phyloP scores from a whole-genome alignment of 2,888 invertebrate species.

The Idaea aversata region DNA sequence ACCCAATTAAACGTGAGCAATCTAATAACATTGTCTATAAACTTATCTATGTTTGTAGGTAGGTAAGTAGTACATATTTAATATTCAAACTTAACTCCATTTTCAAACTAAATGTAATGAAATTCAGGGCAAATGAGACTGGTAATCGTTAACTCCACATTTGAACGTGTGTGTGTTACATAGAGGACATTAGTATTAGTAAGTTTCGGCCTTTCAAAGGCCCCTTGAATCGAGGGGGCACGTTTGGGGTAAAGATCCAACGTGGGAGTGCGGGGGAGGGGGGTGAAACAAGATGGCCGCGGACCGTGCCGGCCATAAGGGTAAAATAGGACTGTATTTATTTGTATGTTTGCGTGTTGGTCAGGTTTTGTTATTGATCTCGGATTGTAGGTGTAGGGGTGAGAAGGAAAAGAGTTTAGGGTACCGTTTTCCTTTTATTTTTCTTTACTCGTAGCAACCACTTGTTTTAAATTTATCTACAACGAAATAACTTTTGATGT shows the following conservation, averaged over 20 bases:
- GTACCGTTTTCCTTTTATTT: conserved; percentile 8
- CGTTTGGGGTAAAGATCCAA: conserved; percentile 74
- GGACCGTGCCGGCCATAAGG: conserved; percentile 78
- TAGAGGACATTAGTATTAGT: conserved; percentile 78
- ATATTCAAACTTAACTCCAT: background rate
- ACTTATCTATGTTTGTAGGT: background rate
- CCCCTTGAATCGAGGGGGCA: conserved; percentile 76
- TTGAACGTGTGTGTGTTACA: conserved; percentile 33
- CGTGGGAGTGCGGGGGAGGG: conserved; percentile 66
- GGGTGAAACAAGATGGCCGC: conserved; percentile 75
- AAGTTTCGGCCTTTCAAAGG: conserved; percentile 76
- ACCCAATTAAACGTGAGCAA: too few species aligned
- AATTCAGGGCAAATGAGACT: background rate
- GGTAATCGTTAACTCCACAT: background rate
- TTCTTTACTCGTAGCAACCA: background rate
- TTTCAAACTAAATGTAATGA: background rate
- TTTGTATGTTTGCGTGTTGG: conserved; percentile 65
- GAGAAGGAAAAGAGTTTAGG: background rate
- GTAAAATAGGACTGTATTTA: conserved; percentile 76
- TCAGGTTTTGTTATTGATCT: conserved; percentile 69
- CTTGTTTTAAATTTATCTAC: conserved; percentile 13
- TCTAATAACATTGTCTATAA: background rate
- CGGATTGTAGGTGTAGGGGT: conserved; percentile 9
- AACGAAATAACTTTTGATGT: background rate
- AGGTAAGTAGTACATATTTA: background rate